phyloP scores from a whole-genome alignment of 2,888 invertebrate genomes.

The Drosophila prostipennis region DNA sequence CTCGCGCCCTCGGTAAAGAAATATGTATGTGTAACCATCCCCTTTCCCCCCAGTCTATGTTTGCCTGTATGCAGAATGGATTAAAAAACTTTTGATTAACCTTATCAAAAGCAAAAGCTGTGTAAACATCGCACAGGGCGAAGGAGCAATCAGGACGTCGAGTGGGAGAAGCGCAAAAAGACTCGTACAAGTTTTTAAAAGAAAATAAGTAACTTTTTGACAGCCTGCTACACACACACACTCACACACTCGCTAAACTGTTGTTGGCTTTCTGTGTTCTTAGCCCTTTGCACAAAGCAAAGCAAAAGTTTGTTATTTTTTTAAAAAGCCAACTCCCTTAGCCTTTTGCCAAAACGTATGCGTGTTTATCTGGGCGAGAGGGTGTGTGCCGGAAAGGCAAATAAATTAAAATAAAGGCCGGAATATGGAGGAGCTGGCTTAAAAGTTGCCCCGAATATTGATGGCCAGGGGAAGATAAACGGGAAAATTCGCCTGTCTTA shows the following conservation, averaged over 20 bases:
- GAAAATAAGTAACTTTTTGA: conserved; percentile 79
- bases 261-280: conserved; percentile 41
- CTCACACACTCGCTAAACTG: conserved; percentile 56
- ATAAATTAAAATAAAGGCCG: conserved; percentile 73
- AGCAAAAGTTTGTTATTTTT: conserved; percentile 72
- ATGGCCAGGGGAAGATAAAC: conserved; percentile 22
- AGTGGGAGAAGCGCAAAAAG: conserved; percentile 50
- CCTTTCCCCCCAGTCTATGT: conserved; percentile 46
- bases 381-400: conserved; percentile 49
- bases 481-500: conserved; percentile 18
- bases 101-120: conserved; percentile 80
- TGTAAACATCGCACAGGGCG: conserved; percentile 71
- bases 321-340: conserved; percentile 69
- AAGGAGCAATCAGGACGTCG: conserved; percentile 62
- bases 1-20: neutral
- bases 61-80: conserved; percentile 78
- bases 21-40: conserved; percentile 18
- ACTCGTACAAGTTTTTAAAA: conserved; percentile 76
- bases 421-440: conserved; percentile 47
- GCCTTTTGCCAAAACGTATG: conserved; percentile 55
- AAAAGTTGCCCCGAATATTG: conserved; percentile 40
- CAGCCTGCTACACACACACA: conserved; percentile 54
- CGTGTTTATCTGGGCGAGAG: conserved; percentile 31
- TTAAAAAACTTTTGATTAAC: conserved; percentile 82
- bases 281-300: conserved; percentile 65